Base-by-base conservation (phyloP, 2,797 vertebrate genomes). In the Champsocephalus gunnari region DNA sequence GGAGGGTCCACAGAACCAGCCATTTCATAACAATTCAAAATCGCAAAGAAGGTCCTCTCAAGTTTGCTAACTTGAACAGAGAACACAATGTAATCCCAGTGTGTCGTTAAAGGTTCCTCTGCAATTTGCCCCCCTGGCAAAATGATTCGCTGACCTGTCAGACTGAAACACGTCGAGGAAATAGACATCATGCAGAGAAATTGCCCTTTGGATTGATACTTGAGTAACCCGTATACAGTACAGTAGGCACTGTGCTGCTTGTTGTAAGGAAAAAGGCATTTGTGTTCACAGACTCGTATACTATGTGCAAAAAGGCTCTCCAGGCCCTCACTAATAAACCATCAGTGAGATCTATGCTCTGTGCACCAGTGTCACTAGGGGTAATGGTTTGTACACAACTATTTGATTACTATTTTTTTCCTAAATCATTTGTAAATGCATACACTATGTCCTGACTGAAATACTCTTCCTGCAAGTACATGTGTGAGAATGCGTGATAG, bases 161-260 rank as follows among this genome's bases (percentile, higher is more conserved):
- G 24, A 28, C 90, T 89, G 87, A 84, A 80, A 73, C 3, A 70
- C 45, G 69, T 91, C 88, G 87, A 71, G 72, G 78, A 89, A 89
- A 87, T 76, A 71, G 85, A 88, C 82, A 86, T 89, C 88, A 84
- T 70, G 83, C 84, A 67, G 83, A 84, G 83, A 89, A 92, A 88
- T 74, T 83, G 79, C 66, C 66, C 62, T 71, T 24, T 12, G 67
- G 89, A 93, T 94, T 93, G 57, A 94, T 94, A 91, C 41, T 24
- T 14, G 66, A 82, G 87, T 74, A 88, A 89, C 87, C 88, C 79
- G 85, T 79, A 73, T 38, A 28, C 24, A 28, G 24, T 28, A 64
- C 24, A 28, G 24, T 28, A 64, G 82, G 81, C 58, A 55, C 66
- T 49, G 60, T 51, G 80, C 56, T 53, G 79, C 84, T 68, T 17